Evolutionary conservation across 2,888 invertebrate genomes (phyloP).

Genomic region (Ophion costatus): DNA sequence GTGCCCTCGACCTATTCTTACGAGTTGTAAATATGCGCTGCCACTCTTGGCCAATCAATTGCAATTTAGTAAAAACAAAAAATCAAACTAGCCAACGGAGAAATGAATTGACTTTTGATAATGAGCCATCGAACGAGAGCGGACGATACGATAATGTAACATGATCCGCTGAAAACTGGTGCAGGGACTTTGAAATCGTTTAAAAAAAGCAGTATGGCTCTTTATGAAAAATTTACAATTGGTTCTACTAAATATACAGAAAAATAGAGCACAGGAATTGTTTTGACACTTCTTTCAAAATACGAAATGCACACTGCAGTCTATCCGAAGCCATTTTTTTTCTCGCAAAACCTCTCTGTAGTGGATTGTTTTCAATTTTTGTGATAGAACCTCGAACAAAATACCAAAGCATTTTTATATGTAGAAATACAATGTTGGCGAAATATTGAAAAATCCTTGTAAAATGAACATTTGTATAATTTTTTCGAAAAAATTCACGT

Average conservation of each 20-base stretch:
- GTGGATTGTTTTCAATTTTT: too few relatives aligned
- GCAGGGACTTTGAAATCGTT: background rate
- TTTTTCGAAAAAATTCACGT: too few relatives aligned
- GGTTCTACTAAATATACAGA: background rate
- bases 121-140: background rate
- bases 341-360: too few relatives aligned
- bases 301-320: background rate
- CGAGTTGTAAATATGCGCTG: constrained; percentile 95
- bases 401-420: too few relatives aligned
- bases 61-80: constrained; percentile 86
- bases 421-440: too few relatives aligned
- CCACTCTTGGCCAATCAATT: constrained; percentile 95
- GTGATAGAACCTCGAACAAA: too few relatives aligned
- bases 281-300: background rate
- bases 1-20: constrained; percentile 77
- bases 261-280: background rate
- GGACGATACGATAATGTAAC: background rate
- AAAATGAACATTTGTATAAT: too few relatives aligned
- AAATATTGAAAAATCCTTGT: too few relatives aligned
- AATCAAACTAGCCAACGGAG: constrained; percentile 15
- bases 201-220: background rate
- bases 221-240: background rate
- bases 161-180: background rate
- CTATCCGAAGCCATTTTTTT: too few relatives aligned
- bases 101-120: constrained; percentile 58